Conservation (phyloP, 2,888 invertebrate genomes). For the Ryuthela nishihirai region DNA sequence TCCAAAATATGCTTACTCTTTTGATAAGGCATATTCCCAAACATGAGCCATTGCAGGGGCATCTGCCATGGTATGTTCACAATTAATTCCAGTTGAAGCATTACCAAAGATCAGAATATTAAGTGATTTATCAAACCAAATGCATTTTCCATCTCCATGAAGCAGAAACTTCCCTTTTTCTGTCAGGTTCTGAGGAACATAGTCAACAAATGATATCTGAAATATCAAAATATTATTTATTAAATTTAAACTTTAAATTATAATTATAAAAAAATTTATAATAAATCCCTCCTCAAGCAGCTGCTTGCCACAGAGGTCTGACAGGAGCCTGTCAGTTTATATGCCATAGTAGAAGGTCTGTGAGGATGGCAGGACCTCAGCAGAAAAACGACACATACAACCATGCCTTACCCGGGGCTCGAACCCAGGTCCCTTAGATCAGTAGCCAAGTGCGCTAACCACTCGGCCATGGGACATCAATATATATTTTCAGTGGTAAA, state of each 20-base stretch:
- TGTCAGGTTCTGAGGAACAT: constrained; percentile 46
- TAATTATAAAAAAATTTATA: neutral
- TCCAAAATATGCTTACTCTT: constrained; percentile 55
- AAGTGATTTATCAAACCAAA: constrained; percentile 56
- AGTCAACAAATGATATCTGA: constrained; percentile 49
- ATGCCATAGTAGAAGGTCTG: too few species aligned
- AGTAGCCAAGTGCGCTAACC: too few species aligned
- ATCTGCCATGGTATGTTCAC: constrained; percentile 55
- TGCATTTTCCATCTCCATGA: constrained; percentile 52
- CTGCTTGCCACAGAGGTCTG: too few species aligned
- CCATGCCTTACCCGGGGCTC: too few species aligned
- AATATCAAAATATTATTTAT: constrained; percentile 8
- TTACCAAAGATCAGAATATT: constrained; percentile 52
- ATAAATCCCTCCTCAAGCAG: too few species aligned
- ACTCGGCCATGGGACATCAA: too few species aligned
- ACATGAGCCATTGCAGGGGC: constrained; percentile 55
- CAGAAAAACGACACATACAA: too few species aligned
- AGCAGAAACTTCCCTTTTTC: constrained; percentile 51
- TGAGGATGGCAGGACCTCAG: too few species aligned
- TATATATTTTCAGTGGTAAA: too few species aligned
- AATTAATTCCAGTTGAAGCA: constrained; percentile 54
- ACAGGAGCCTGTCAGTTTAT: too few species aligned
- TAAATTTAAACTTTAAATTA: neutral
- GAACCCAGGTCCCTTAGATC: too few species aligned
- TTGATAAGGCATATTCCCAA: constrained; percentile 52